phyloP scores from a whole-genome alignment of 2,888 invertebrate species.

The Choreutis nemorana region DNA sequence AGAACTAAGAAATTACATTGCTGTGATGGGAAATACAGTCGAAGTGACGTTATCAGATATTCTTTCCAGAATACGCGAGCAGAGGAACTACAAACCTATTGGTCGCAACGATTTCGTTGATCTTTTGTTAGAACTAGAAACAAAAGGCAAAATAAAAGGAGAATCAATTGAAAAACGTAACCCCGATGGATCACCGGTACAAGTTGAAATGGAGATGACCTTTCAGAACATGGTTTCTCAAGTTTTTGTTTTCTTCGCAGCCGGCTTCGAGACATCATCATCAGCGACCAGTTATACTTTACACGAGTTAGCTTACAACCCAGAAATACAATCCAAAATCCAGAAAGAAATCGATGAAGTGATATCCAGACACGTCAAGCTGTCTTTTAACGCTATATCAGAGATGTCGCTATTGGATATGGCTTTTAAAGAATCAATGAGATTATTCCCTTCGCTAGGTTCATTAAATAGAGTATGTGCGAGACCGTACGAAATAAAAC shows the following conservation, averaged over 20 bases:
- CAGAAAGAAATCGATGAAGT: slow-evolving; percentile 18
- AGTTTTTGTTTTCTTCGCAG: slow-evolving; percentile 18
- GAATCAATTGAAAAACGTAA: slow-evolving; percentile 14
- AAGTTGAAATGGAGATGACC: slow-evolving; percentile 13
- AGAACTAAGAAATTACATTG: slow-evolving; percentile 16
- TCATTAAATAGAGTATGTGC: slow-evolving; percentile 9
- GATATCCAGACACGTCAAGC: slow-evolving; percentile 6
- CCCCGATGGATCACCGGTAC: slow-evolving; percentile 12
- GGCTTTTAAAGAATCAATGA: slow-evolving; percentile 11
- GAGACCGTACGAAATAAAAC: slow-evolving; percentile 9
- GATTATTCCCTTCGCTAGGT: slow-evolving; percentile 12
- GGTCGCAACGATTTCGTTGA: slow-evolving; percentile 22
- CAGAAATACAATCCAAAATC: slow-evolving; percentile 17
- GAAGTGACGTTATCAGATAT: slow-evolving; percentile 18
- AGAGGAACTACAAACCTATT: slow-evolving; percentile 16
- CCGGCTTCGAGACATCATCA: slow-evolving; percentile 23
- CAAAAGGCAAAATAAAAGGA: slow-evolving; percentile 13
- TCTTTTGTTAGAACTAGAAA: slow-evolving; percentile 17
- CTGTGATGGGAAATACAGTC: slow-evolving; percentile 13
- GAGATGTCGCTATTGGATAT: slow-evolving; percentile 9
- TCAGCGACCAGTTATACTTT: slow-evolving; percentile 21
- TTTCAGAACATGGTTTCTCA: slow-evolving; percentile 16
- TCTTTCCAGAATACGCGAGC: slow-evolving; percentile 11
- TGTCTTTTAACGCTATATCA: slow-evolving; percentile 11
- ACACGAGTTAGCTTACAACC: slow-evolving; percentile 20